phyloP scores from a whole-genome alignment of 2,113 vertebrate species.

The Cichladusa arquata region DNA sequence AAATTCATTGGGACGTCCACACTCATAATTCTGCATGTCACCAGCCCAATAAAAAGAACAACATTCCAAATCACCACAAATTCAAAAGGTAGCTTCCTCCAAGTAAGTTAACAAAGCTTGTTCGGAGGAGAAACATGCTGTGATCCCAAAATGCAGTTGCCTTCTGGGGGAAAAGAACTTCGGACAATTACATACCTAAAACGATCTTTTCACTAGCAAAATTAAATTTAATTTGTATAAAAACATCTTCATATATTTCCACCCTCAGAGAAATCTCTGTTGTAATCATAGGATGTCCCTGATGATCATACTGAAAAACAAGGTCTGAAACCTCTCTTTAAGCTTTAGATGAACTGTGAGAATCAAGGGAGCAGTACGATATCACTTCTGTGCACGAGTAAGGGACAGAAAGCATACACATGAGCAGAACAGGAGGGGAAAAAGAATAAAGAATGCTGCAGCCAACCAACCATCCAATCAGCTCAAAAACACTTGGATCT shows the following conservation, averaged over 20 bases:
- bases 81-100: not conserved
- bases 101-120: not conserved
- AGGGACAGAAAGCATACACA: not conserved
- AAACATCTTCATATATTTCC: not conserved
- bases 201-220: not conserved
- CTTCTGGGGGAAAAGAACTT: not conserved
- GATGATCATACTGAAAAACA: not conserved
- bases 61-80: not conserved
- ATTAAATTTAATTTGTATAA: not conserved
- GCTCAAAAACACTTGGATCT: not conserved
- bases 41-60: not conserved
- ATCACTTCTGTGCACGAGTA: not conserved
- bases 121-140: not conserved
- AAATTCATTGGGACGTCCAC: not conserved
- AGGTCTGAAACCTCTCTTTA: not conserved
- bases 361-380: not conserved
- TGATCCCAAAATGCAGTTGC: not conserved
- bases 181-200: not conserved
- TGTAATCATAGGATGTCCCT: not conserved
- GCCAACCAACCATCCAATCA: not conserved
- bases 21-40: not conserved
- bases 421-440: not conserved
- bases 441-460: not conserved
- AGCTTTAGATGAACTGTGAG: not conserved
- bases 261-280: not conserved